These are phyloP conservation scores for Trachelus tabidus DNA, from an alignment of 2,888 invertebrate genomes.

Conservation along the genomic window DNA sequence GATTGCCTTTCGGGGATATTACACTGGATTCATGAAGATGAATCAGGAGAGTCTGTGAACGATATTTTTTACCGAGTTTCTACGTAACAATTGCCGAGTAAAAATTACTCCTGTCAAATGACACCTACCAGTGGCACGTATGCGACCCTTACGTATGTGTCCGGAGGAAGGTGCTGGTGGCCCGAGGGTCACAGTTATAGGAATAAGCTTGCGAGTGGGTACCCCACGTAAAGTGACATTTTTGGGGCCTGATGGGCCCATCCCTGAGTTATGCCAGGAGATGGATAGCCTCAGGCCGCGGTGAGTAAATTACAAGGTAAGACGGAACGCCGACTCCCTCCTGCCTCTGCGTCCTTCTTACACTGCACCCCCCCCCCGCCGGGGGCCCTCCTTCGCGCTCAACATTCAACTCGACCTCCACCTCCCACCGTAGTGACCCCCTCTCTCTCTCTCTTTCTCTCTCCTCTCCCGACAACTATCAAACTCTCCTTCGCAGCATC, in stretches of 20 bases:
- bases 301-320: conserved; percentile 65
- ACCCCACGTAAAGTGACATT: conserved; percentile 44
- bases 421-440: conserved; percentile 23
- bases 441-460: conserved; percentile 12
- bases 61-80: background rate
- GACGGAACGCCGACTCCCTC: conserved; percentile 55
- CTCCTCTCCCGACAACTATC: conserved; percentile 20
- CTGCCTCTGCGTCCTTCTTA: conserved; percentile 22
- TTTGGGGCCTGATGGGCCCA: conserved; percentile 45
- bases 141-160: background rate
- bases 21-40: background rate
- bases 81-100: background rate
- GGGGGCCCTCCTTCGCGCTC: conserved; percentile 19
- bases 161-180: background rate
- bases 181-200: background rate
- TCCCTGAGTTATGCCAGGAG: conserved; percentile 60
- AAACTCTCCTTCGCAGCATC: conserved; percentile 21
- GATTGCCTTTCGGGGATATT: background rate
- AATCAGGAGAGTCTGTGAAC: background rate
- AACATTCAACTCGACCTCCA: conserved; percentile 36
- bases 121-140: background rate
- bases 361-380: background rate
- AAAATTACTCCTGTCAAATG: background rate
- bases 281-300: conserved; percentile 61
- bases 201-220: background rate